These are phyloP conservation scores for Corvus cornix DNA, from an alignment of 2,113 vertebrate genomes.

Conservation along the genomic window DNA sequence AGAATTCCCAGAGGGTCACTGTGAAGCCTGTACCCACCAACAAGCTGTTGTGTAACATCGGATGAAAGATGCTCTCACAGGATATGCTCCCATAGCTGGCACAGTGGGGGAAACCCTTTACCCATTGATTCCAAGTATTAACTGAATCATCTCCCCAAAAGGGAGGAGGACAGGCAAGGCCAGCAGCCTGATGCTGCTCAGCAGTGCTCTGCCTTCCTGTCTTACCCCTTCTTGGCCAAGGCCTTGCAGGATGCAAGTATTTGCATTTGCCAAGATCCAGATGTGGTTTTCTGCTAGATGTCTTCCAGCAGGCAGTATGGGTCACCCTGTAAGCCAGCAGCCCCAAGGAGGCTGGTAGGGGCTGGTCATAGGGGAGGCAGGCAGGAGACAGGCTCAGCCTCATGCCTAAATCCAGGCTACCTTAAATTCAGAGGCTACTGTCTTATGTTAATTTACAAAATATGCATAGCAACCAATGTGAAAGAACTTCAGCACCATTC, in stretches of 20 bases:
- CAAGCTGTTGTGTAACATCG: fast-evolving
- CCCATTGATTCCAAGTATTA: neutral
- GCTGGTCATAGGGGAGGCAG: neutral
- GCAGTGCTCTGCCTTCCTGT: neutral
- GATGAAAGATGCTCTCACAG: neutral
- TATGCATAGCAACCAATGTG: neutral
- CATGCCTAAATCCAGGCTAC: neutral
- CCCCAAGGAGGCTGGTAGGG: neutral
- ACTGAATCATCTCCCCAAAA: neutral
- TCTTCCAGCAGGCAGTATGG: neutral
- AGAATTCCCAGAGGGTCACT: neutral
- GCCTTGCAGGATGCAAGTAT: neutral
- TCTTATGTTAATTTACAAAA: neutral
- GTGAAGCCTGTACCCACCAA: neutral
- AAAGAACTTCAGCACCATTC: neutral
- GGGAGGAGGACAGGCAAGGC: neutral
- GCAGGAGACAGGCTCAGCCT: neutral
- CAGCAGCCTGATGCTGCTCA: neutral
- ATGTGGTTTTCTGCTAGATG: neutral
- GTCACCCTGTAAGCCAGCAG: neutral
- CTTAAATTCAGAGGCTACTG: neutral
- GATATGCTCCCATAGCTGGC: neutral
- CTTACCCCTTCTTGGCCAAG: neutral
- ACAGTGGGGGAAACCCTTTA: neutral
- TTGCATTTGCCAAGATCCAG: neutral